A percentile compares a stretch with the other conserved stretches of the same genome.
Conservation (phyloP, 2,113 vertebrate species). For the Murina feae region DNA sequence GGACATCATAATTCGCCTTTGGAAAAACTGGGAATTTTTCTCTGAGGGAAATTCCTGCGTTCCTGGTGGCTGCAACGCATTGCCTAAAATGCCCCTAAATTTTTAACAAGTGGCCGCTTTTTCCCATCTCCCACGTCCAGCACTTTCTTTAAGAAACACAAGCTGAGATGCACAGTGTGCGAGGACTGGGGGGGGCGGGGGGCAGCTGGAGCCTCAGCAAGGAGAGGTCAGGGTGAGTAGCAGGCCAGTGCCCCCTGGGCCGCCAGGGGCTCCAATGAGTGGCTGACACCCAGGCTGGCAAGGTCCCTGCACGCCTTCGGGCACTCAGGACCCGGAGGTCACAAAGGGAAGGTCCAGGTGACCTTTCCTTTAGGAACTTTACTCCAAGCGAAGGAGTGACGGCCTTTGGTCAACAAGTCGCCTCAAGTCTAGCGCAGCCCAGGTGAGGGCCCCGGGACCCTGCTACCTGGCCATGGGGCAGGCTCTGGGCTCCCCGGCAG, state of each 20-base stretch:
- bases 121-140: neutral
- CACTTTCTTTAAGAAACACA: neutral
- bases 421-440: neutral
- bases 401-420: neutral
- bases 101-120: neutral
- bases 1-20: neutral
- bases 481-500: neutral
- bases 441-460: neutral
- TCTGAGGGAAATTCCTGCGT: constrained; percentile 62
- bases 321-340: accelerated
- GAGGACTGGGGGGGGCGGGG: too few species aligned
- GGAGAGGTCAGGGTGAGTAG: accelerated
- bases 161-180: too few species aligned
- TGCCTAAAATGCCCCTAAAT: constrained; percentile 67
- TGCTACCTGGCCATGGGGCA: accelerated
- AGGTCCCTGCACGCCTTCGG: neutral
- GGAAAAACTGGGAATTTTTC: constrained; percentile 68
- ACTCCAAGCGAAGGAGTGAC: neutral
- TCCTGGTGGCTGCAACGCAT: neutral
- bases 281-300: accelerated
- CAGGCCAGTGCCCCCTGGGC: neutral
- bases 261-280: neutral
- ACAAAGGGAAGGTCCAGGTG: neutral
- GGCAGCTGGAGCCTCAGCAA: too few species aligned
- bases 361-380: neutral